phyloP scores from a whole-genome alignment of 2,888 invertebrate genomes.

The Polymixis flavicincta region DNA sequence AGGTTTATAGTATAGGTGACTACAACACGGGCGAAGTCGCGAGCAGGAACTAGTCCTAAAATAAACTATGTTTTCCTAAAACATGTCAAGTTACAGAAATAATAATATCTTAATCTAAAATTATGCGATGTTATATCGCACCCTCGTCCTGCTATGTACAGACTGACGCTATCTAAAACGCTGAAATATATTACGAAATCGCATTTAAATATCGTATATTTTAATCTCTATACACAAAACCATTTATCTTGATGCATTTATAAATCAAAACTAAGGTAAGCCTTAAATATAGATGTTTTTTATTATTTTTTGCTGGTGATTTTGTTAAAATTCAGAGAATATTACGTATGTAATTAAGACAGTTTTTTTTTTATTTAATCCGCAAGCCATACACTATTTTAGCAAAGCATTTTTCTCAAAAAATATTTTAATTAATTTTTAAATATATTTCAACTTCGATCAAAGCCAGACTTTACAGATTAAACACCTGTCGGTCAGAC shows the following conservation, averaged over 20 bases:
- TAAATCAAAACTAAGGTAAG: conserved; percentile 45
- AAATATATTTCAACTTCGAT: background rate
- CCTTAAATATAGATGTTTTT: background rate
- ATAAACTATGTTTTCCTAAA: background rate
- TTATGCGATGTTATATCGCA: conserved; percentile 34
- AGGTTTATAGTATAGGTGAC: background rate
- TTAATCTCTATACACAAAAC: conserved; percentile 58
- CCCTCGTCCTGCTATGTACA: conserved; percentile 50
- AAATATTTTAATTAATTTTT: background rate
- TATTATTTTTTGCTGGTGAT: background rate
- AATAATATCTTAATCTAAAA: conserved; percentile 37
- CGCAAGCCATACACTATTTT: conserved; percentile 7
- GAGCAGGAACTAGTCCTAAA: background rate
- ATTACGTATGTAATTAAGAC: conserved; percentile 6
- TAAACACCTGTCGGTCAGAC: conserved; percentile 28
- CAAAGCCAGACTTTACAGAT: conserved; percentile 20
- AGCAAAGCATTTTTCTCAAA: background rate
- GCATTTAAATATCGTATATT: conserved; percentile 63
- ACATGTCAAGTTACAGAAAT: conserved; percentile 10
- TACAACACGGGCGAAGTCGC: background rate
- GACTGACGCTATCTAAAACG: conserved; percentile 62
- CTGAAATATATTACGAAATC: conserved; percentile 61
- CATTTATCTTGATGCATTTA: conserved; percentile 46
- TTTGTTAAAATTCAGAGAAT: conserved; percentile 2
- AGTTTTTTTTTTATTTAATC: conserved; percentile 17